Evolutionary conservation across 1,140 invertebrate species (phyloP), one percentile per base, ranked within the genome.

Genomic region (Zaprionus kolodkinae): DNA sequence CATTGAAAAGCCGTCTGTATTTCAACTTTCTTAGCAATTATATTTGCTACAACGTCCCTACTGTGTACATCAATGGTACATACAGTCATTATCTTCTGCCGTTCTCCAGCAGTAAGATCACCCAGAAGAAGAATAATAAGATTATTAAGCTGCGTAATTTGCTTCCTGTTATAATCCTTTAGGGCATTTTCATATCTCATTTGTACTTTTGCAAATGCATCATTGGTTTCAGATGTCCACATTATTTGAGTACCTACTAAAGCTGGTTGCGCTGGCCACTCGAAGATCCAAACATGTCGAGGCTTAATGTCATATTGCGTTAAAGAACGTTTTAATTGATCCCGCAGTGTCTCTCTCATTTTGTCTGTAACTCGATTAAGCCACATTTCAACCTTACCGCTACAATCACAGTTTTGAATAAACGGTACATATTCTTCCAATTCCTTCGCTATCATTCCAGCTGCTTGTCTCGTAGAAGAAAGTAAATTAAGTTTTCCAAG

Each of bases 11-110:
- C 96, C 38, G 95, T 95, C 0, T 95, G 94, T 68, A 94, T 95
- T 87, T 98, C 97, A 1, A 98, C 96, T 93, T 97, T 98, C 50
- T 95, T 94, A 0, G 93, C 69, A 64, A 99, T 97, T 81, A 99
- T 94, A 91, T 97, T 97, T 0, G 95, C 94, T 0, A 98, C 96
- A 12, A 98, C 97, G 92, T 99, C 98, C 85, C 98, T 94, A 12
- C 96, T 97, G 83, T 97, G 96, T 1, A 99, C 97, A 91, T 99
- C 98, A 83, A 98, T 98, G 0, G 97, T 98, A 93, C 97, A 98
- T 76, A 98, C 97, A 0, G 98, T 98, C 96, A 98, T 98, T 77
- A 98, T 97, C 93, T 98, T 98, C 92, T 98, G 97, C 4, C 98
- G 94, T 87, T 98, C 96, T n/a, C 96, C 96, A 5, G 94, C 93